Evolutionary conservation across 2,888 invertebrate genomes (phyloP), one percentile per base, ranked within the genome.

Genomic region (Hypena proboscidalis): DNA sequence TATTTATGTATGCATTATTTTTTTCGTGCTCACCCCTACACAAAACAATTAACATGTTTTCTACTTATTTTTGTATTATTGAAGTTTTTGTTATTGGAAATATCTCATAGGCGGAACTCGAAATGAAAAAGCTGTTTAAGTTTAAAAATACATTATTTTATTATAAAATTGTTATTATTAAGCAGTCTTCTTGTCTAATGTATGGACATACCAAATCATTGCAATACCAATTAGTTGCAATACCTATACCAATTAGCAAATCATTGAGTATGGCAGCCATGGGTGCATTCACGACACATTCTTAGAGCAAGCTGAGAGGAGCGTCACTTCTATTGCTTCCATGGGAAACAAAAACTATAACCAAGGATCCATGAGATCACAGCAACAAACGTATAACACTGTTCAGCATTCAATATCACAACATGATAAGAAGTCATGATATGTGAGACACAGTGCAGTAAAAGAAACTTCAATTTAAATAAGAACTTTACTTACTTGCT

Each of bases 161-260:
- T 58, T 65, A 58, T 42, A 58, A 64, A 60, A 59, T 48, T 51
- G 55, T 63, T 63, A 57, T 60, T 65, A 13, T 51, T 66, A 66
- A 65, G 71, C 74, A 74, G 75, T 74, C 74, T 71, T 67, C 40
- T 38, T 38, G 40, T 46, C 40, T 55, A 49, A 27, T 48, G 23
- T 46, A 41, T 15, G 55, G 34, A 44, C 19, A 35, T 47, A 26
- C 21, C 43, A 50, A 38, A 44, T 47, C 29, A 47, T 34, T 30
- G 20, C 17, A 26, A 31, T 39, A 19, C 8, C 37, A 26, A 36
- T 23, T 21, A 44, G 25, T 8, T 21, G n/a, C 15, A 22, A 22
- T 11, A 21, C 9, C 22, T 32, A 25, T 10, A 30, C 19, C 14
- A 20, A 26, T 13, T 7, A 13, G 20, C 7, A 2, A 11, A 29